These are phyloP conservation scores for Melanophora roralis DNA, from an alignment of 2,888 invertebrate genomes.

Conservation along the genomic window DNA sequence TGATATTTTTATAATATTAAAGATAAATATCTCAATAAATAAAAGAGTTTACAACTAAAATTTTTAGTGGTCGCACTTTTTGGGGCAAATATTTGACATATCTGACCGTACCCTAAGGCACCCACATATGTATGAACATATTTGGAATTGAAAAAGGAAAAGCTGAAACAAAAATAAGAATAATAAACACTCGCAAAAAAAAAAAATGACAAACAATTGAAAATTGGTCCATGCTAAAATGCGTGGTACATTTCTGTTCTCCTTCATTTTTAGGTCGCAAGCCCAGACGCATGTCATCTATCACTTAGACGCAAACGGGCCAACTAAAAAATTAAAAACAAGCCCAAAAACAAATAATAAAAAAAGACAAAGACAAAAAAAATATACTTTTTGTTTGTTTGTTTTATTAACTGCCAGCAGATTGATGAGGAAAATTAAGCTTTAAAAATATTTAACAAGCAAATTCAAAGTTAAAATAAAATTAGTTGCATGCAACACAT, in stretches of 20 bases:
- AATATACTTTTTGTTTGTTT: conserved; percentile 31
- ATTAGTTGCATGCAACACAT: conserved; percentile 27
- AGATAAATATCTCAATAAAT: too few species aligned
- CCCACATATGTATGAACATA: too few species aligned
- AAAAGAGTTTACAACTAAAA: too few species aligned
- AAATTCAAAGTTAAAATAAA: conserved; percentile 14
- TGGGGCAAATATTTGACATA: too few species aligned
- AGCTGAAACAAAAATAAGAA: neutral
- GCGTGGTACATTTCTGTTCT: conserved; percentile 46
- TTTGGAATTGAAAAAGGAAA: too few species aligned
- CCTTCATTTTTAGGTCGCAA: conserved; percentile 51
- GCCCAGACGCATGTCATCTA: conserved; percentile 64
- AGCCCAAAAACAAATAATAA: conserved; percentile 45
- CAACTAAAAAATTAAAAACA: conserved; percentile 32
- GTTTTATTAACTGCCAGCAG: conserved; percentile 1
- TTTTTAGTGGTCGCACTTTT: too few species aligned
- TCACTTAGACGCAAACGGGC: conserved; percentile 52
- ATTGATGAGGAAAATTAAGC: conserved; percentile 47
- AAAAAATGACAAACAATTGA: conserved; percentile 37
- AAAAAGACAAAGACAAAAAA: conserved; percentile 25
- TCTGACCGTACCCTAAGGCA: too few species aligned
- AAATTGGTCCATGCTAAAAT: conserved; percentile 58
- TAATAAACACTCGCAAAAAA: neutral
- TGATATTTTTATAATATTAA: too few species aligned
- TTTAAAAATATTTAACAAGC: conserved; percentile 5